Base-by-base conservation (phyloP, 1,140 invertebrate species). In the Cephus cinctus region DNA sequence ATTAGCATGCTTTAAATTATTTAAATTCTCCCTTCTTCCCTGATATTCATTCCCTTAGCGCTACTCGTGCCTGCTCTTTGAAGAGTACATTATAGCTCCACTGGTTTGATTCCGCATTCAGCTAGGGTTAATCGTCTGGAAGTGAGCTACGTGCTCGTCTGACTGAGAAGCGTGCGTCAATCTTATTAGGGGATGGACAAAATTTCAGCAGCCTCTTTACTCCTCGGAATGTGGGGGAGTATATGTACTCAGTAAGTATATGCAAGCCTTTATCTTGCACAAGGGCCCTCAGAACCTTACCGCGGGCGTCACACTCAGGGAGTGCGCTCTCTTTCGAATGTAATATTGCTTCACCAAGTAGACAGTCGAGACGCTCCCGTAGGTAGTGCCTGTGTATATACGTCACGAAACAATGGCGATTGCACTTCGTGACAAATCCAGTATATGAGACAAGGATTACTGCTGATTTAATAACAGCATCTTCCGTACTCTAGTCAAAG, bases 211-310 rank as follows among this genome's bases (percentile, higher is more conserved):
- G 14, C 25, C 44, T 23, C 42, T 43, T 25, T 61, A 36, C 38
- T 36, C 54, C 21, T 47, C 39, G 42, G 32, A 46, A 43, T 54
- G 50, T 18, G 51, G 47, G 42, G 52, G 51, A 47, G 44, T 49
- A 47, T 56, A 54, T 61, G 59, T 67, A 59, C 57, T 48, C 30
- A 46, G 52, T 70, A 74, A 71, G 67, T 66, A 65, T 65, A 71
- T 71, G 63, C 63, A 59, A 58, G 59, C 56, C 59, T 70, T 69
- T 63, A 61, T 65, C 63, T 59, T 47, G 35, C 49, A 52, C 39
- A 59, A 70, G 67, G 43, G 57, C 61, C 52, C 64, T 73, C 52
- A 48, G 43, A 67, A 62, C 54, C 50, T 69, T 58, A 69, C 71
- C 70, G 67, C 65, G 59, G 70, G 71, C 67, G 57, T 62, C 43